A percentile compares a stretch with the other conserved stretches of the same genome.
These are phyloP conservation scores for Unio pictorum DNA, from an alignment of 2,888 invertebrate species.

Conservation along the genomic window DNA sequence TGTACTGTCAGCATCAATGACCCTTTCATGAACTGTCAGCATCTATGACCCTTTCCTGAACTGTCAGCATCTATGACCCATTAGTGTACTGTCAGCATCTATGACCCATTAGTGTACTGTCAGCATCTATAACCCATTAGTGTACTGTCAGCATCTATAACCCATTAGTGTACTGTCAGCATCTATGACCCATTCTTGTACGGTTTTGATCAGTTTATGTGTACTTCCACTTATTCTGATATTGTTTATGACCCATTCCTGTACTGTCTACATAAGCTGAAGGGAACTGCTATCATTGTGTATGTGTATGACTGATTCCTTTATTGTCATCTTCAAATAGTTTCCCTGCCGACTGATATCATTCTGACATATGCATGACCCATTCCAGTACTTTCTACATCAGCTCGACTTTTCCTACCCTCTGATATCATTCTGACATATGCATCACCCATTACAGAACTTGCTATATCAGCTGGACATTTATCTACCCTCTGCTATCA, in stretches of 20 bases:
- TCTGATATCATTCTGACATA: slow-evolving; percentile 76
- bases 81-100: too few relatives aligned
- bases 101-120: too few relatives aligned
- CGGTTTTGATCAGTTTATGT: not conserved
- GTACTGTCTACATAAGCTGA: not conserved
- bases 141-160: slow-evolving; percentile 75
- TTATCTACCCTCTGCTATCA: too few relatives aligned
- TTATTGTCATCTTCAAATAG: too few relatives aligned
- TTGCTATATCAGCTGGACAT: too few relatives aligned
- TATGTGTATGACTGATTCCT: slow-evolving; percentile 79
- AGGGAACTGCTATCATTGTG: slow-evolving; percentile 75
- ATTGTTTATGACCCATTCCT: too few relatives aligned
- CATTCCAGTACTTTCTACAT: not conserved
- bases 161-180: slow-evolving; percentile 73
- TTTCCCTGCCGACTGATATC: not conserved
- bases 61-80: not conserved
- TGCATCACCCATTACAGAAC: slow-evolving; percentile 78
- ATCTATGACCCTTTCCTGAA: not conserved
- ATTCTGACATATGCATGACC: not conserved
- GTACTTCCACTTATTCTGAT: too few relatives aligned
- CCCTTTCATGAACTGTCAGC: slow-evolving; percentile 73
- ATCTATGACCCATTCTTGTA: not conserved
- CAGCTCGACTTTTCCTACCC: slow-evolving; percentile 62
- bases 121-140: too few relatives aligned
- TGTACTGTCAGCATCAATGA: slow-evolving; percentile 75